Evolutionary conservation across 2,797 vertebrate genomes (phyloP).

Genomic region (Streptopelia turtur): DNA sequence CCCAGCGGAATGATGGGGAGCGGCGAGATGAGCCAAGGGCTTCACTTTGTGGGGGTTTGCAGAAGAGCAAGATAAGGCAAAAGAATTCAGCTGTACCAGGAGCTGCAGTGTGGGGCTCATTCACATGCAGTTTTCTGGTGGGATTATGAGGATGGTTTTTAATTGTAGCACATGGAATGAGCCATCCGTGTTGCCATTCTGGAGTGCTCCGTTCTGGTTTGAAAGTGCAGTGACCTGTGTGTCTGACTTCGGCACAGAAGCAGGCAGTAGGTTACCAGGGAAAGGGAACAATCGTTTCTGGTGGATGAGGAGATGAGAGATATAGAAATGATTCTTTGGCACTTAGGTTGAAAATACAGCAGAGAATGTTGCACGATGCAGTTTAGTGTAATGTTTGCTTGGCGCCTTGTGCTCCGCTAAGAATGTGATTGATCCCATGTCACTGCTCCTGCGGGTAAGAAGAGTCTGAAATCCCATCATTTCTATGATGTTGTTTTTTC

Average conservation of each 20-base stretch:
- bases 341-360: background rate
- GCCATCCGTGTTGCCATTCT: background rate
- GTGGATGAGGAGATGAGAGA: background rate
- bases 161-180: background rate
- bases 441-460: background rate
- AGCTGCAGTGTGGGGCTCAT: background rate
- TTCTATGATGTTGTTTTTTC: background rate
- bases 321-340: background rate
- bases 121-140: rapidly evolving
- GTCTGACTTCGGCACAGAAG: background rate
- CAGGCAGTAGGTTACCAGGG: background rate
- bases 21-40: background rate
- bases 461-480: background rate
- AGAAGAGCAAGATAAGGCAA: background rate
- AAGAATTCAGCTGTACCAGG: background rate
- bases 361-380: background rate
- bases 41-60: background rate
- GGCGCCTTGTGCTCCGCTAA: background rate
- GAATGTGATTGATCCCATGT: background rate
- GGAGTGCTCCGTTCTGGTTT: background rate
- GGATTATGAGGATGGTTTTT: background rate
- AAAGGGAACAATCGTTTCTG: background rate
- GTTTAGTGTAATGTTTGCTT: background rate
- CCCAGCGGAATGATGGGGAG: rapidly evolving
- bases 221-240: background rate